Conservation (phyloP, 2,888 invertebrate genomes). For the Andrena camellia region DNA sequence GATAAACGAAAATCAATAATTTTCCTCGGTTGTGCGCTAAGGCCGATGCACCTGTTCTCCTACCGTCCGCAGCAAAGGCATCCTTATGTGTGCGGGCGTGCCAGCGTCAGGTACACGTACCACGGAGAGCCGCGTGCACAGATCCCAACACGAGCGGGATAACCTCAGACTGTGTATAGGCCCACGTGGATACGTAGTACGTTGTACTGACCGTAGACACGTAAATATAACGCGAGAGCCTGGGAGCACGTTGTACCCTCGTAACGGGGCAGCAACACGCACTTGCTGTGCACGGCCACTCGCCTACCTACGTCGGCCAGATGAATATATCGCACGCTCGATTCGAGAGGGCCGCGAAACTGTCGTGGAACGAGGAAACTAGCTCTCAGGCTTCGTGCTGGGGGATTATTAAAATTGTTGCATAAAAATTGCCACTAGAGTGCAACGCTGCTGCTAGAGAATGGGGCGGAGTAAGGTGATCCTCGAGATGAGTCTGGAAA, state of each 20-base stretch:
- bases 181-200: slow-evolving; percentile 33
- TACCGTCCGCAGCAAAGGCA: slow-evolving; percentile 20
- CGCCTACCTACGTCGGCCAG: not conserved
- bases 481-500: not conserved
- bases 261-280: slow-evolving; percentile 52
- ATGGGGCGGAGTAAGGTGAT: too few species aligned
- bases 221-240: slow-evolving; percentile 46
- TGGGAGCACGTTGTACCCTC: slow-evolving; percentile 38
- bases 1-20: slow-evolving; percentile 81
- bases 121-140: not conserved
- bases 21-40: slow-evolving; percentile 72
- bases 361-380: too few species aligned
- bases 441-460: too few species aligned
- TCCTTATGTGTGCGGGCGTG: not conserved
- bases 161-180: slow-evolving; percentile 27
- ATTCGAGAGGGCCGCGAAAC: slow-evolving; percentile 12
- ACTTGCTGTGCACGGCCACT: slow-evolving; percentile 8
- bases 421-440: not conserved
- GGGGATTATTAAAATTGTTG: not conserved
- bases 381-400: not conserved
- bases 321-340: not conserved
- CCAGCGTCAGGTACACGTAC: not conserved
- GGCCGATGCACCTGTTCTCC: slow-evolving; percentile 78
- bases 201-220: slow-evolving; percentile 36
- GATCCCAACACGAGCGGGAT: not conserved